Evolutionary conservation across 2,113 vertebrate species (phyloP).

Genomic region (Malurus cyaneus): DNA sequence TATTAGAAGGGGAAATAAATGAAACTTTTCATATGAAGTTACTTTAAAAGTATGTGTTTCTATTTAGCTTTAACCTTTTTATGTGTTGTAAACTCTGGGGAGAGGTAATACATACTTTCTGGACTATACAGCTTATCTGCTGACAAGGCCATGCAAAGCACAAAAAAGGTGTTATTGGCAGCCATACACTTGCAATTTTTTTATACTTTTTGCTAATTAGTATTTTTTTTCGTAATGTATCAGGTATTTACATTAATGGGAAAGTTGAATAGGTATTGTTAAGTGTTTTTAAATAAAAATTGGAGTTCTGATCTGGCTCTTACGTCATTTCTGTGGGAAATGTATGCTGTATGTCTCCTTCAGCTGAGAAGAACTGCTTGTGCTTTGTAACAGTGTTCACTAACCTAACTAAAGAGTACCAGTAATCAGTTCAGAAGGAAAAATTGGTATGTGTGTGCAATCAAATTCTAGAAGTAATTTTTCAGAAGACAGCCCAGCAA

Average conservation of each 20-base stretch:
- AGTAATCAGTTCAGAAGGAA: background rate
- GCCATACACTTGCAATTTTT: background rate
- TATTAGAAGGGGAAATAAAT: background rate
- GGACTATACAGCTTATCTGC: background rate
- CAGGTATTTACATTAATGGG: background rate
- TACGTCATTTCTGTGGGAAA: background rate
- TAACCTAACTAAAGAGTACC: background rate
- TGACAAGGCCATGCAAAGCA: background rate
- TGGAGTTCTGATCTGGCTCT: background rate
- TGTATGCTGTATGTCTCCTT: background rate
- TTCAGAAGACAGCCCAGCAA: background rate
- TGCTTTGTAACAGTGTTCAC: background rate
- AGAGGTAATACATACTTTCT: background rate
- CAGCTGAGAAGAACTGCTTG: background rate
- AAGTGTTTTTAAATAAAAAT: background rate
- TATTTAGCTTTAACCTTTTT: background rate
- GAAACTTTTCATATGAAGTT: background rate
- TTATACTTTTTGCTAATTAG: background rate
- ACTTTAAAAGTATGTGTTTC: background rate
- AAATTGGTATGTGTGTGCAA: background rate
- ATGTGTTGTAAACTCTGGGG: background rate
- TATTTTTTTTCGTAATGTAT: background rate
- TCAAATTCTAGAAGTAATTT: background rate
- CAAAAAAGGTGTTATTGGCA: background rate
- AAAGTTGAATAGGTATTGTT: background rate